phyloP scores from a whole-genome alignment of 2,888 invertebrate genomes.

The Siphlonurus alternatus region DNA sequence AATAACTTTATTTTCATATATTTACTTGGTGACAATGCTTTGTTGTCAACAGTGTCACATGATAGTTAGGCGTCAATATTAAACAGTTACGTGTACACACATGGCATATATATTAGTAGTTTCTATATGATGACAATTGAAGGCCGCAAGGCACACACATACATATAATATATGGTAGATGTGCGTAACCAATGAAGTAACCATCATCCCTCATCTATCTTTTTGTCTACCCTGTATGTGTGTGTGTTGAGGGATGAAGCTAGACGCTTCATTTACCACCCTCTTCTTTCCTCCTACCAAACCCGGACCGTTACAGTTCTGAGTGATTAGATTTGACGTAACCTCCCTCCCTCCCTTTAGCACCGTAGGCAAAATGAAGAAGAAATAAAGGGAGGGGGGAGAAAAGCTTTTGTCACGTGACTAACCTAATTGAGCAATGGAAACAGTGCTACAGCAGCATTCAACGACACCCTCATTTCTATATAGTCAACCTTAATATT shows the following conservation, averaged over 20 bases:
- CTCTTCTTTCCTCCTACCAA: no score
- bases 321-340: constrained; percentile 3
- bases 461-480: not conserved
- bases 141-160: not conserved
- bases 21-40: no score
- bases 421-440: not conserved
- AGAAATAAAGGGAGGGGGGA: not conserved
- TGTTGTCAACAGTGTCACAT: no score
- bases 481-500: not conserved
- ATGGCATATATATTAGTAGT: not conserved
- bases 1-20: no score
- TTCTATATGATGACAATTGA: not conserved
- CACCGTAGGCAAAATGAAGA: not conserved
- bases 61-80: not conserved
- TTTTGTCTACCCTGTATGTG: not conserved
- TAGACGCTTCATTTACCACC: constrained; percentile 1
- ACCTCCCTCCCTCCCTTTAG: not conserved
- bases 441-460: not conserved
- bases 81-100: not conserved
- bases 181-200: constrained; percentile 1
- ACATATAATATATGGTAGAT: not conserved
- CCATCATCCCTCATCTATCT: not conserved
- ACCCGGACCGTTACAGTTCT: no score
- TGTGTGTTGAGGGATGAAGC: not conserved
- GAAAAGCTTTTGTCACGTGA: not conserved